Base-by-base conservation (phyloP, 2,797 vertebrate species). In the Perodicticus potto region DNA sequence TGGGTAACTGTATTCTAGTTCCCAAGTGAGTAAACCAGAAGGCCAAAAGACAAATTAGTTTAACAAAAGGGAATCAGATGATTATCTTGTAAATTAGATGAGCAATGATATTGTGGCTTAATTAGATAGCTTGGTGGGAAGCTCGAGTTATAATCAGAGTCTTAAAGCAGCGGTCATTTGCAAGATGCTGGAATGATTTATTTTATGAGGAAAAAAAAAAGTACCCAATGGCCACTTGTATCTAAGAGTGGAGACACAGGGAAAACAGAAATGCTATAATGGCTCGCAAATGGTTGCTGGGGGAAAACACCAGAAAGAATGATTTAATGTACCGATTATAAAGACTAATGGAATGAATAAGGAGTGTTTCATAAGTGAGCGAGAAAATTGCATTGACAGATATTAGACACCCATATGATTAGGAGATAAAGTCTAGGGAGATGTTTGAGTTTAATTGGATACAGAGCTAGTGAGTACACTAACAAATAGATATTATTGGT, bases 11-110 rank as follows among this genome's bases (percentile, higher is more conserved):
- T 93, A 86, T 92, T 96, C 91, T 96, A 81, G 87, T 93, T 96
- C 95, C 95, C 95, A 94, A 96, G 96, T 84, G 97, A 97, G 96
- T 97, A 97, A 97, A 91, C 88, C n/a, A 3, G 67, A 86, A 94
- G 76, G 93, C 89, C 94, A 96, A 95, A 96, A 95, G 96, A 93
- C 22, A 1, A 91, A 94, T 74, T 70, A 95, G 67, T 96, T 96
- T 97, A 96, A 97, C 92, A 97, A 97, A 97, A 94, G 85, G 89
- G 85, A 98, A 97, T 95, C 95, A 95, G 93, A 97, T 97, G 94
- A 97, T 97, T 97, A 94, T 96, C 97, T 97, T 97, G 96, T 96
- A 97, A 96, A 96, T 65, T 14, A 86, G 95, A 93, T 63, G 67
- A 96, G 49, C 34, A 55, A 84, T 95, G 86, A 81, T 94, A 94